A percentile compares a stretch with the other conserved stretches of the same genome.
phyloP scores from a whole-genome alignment of 2,888 invertebrate species.

The Osmoderma eremita region DNA sequence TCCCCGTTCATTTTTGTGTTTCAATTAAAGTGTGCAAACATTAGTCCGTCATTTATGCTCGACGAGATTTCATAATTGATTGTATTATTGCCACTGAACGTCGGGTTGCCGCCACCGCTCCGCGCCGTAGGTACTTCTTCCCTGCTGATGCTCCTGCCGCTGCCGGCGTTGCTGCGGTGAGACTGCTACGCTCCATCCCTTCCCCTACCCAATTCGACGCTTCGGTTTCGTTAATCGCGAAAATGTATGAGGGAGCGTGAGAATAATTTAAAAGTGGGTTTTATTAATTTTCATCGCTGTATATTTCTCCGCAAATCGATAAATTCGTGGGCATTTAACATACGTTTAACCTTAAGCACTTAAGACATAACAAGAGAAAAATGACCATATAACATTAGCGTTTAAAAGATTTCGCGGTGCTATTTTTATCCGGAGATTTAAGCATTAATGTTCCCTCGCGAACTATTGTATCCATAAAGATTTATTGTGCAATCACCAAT shows the following conservation, averaged over 20 bases:
- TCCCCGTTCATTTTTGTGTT: constrained; percentile 54
- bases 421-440: constrained; percentile 4
- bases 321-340: not conserved
- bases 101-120: constrained; percentile 46
- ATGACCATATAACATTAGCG: too few relatives aligned
- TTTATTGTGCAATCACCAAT: constrained; percentile 18
- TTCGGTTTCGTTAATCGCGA: constrained; percentile 17
- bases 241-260: not conserved
- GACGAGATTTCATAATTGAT: constrained; percentile 58
- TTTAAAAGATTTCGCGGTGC: too few relatives aligned
- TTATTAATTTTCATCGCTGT: constrained; percentile 13
- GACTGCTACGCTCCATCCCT: not conserved
- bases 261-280: constrained; percentile 30
- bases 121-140: too few relatives aligned
- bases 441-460: constrained; percentile 11
- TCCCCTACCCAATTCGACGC: not conserved
- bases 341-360: too few relatives aligned
- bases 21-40: constrained; percentile 62
- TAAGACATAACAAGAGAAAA: too few relatives aligned
- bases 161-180: not conserved
- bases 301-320: not conserved
- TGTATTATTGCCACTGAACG: constrained; percentile 51
- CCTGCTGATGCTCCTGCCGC: constrained; percentile 28
- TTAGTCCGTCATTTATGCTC: constrained; percentile 58
- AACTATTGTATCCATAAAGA: constrained; percentile 28